Conservation (phyloP, 30 jellyfish, hydroid and myxozoan genomes). For the Morbakka virulenta region DNA sequence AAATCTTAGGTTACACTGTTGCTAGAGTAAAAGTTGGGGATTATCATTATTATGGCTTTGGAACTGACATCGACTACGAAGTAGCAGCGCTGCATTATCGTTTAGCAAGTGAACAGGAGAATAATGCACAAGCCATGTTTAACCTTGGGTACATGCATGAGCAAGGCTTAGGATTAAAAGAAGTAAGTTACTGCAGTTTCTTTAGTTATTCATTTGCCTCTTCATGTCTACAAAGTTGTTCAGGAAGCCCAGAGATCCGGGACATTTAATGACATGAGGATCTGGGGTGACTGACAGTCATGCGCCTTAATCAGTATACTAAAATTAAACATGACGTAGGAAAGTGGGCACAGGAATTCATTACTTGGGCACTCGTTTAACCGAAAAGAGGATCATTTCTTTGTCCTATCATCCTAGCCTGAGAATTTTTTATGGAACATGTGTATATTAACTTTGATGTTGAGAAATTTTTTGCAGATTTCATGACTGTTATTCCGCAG, state of each 20-base stretch:
- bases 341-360: too few relatives aligned
- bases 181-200: conserved; percentile 39
- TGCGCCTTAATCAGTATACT: not conserved
- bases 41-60: conserved; percentile 91
- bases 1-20: conserved; percentile 83
- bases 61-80: conserved; percentile 91
- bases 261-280: too few relatives aligned
- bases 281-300: not conserved
- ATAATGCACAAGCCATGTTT: conserved; percentile 97
- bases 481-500: too few relatives aligned
- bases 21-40: conserved; percentile 99
- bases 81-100: conserved; percentile 94
- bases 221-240: too few relatives aligned
- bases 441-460: too few relatives aligned
- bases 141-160: conserved; percentile 99
- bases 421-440: too few relatives aligned
- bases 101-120: conserved; percentile 89
- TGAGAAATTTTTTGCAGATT: too few relatives aligned
- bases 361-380: too few relatives aligned
- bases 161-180: conserved; percentile 90
- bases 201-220: not conserved
- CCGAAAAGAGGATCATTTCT: too few relatives aligned
- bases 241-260: too few relatives aligned
- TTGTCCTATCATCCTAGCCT: too few relatives aligned
- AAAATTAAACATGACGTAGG: not conserved